Percentiles rank a stretch among this genome's conserved stretches.
Conservation (phyloP, 1,140 invertebrate genomes). For the Euschistus heros region DNA sequence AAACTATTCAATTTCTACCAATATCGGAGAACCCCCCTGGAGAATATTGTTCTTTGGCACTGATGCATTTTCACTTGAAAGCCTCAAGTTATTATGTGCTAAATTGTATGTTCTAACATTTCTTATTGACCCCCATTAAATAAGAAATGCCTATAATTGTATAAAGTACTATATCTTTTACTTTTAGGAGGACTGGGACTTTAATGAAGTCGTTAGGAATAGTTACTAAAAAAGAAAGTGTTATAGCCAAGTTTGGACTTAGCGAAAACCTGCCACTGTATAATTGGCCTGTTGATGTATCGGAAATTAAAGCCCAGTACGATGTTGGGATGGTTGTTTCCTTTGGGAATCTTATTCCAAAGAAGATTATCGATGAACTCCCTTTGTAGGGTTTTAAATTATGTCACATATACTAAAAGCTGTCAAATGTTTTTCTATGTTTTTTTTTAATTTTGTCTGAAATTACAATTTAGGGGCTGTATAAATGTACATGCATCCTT, state of each 20-base stretch:
- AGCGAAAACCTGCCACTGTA: constrained; percentile 40
- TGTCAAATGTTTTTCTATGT: not conserved
- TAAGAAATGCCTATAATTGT: constrained; percentile 28
- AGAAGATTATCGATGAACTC: constrained; percentile 48
- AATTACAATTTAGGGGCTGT: constrained; percentile 73
- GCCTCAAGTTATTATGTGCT: constrained; percentile 37
- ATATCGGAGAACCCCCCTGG: constrained; percentile 34
- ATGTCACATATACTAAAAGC: constrained; percentile 10
- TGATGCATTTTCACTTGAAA: constrained; percentile 53
- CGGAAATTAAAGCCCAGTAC: constrained; percentile 36
- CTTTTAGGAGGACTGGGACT: constrained; percentile 34
- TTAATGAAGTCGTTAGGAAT: constrained; percentile 43
- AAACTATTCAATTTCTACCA: no score
- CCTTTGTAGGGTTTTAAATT: constrained; percentile 41
- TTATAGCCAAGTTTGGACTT: constrained; percentile 41
- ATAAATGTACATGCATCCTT: constrained; percentile 86
- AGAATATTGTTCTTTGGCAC: constrained; percentile 57
- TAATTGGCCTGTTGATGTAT: constrained; percentile 43
- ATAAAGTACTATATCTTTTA: constrained; percentile 22
- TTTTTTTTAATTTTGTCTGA: constrained; percentile 23
- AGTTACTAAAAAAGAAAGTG: constrained; percentile 45
- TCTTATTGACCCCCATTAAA: constrained; percentile 28
- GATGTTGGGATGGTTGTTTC: constrained; percentile 59
- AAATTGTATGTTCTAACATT: constrained; percentile 28
- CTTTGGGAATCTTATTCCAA: constrained; percentile 59